Conservation (phyloP, 2,113 vertebrate genomes). For the Stercorarius parasiticus region DNA sequence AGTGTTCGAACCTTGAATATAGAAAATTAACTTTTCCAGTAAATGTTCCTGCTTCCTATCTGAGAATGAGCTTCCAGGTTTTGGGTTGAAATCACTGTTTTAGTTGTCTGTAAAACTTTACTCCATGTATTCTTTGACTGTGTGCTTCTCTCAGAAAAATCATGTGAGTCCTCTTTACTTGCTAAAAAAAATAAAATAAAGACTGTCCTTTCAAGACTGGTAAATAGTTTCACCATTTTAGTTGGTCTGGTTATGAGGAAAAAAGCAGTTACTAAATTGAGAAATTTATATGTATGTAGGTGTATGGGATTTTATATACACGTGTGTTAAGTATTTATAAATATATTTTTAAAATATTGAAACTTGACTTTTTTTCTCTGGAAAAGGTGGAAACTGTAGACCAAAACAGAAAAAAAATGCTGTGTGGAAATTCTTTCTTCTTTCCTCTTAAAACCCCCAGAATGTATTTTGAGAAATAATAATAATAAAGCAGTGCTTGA, state of each 20-base stretch:
- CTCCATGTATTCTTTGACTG: accelerated
- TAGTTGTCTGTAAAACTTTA: background rate
- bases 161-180: background rate
- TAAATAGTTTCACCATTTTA: background rate
- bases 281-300: background rate
- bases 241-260: background rate
- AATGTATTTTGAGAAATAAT: slow-evolving; percentile 30
- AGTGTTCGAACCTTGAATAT: background rate
- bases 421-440: background rate
- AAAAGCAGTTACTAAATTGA: background rate
- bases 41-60: background rate
- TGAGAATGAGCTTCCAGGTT: background rate
- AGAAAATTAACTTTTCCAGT: background rate
- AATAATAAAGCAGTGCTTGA: background rate
- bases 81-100: background rate
- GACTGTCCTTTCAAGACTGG: background rate
- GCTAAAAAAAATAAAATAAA: background rate
- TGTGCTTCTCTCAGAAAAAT: background rate
- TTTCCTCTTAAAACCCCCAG: background rate
- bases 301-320: background rate
- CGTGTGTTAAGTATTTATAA: background rate
- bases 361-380: background rate
- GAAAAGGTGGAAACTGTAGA: background rate
- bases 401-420: background rate
- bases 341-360: background rate